Evolutionary conservation across 2,113 vertebrate genomes (phyloP), one percentile per base, ranked within the genome.

Genomic region (Lampris incognitus): DNA sequence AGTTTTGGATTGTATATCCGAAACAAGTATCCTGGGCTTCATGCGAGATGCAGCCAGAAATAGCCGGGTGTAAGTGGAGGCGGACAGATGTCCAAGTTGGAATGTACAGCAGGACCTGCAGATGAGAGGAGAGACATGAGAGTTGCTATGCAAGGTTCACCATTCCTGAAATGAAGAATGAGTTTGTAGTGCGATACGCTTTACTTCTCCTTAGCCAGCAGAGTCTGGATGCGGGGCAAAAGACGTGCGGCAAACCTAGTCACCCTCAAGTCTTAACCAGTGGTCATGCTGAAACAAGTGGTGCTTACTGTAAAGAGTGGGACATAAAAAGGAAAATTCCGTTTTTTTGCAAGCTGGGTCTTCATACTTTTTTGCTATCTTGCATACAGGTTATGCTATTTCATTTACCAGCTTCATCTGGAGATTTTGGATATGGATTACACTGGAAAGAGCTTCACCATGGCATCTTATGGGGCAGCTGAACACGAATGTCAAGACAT

Each of bases 31-130:
- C 83, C 83, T 58, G 59, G 8, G 79, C 88, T 80, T 69, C 41
- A 79, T 72, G 81, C 64, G 83, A 80, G 79, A 84, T 46, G 69
- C 63, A 66, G 81, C 86, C 87, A 88, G 85, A 90, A 94, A 95
- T 95, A 95, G 93, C 90, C 69, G 58, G 52, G 74, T 90, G 92
- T 91, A 94, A 94, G 88, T 59, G 74, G 90, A 94, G 90, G 76
- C 87, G 87, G 92, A 85, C 86, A 64, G 85, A 91, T 91, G 86
- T 91, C 85, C 78, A 86, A 49, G 24, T 69, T 59, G 87, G 91
- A 92, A 93, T 89, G 88, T 87, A 59, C 61, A 55, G 76, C 87
- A 85, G 83, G 74, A 87, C 87, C 69, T 84, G 87, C 83, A 92
- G 76, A 83, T 68, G 76, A 87, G 69, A 49, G 60, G 69, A 82